These are phyloP conservation scores for Podarcis lilfordi DNA, from an alignment of 2,797 vertebrate species.

Conservation along the genomic window DNA sequence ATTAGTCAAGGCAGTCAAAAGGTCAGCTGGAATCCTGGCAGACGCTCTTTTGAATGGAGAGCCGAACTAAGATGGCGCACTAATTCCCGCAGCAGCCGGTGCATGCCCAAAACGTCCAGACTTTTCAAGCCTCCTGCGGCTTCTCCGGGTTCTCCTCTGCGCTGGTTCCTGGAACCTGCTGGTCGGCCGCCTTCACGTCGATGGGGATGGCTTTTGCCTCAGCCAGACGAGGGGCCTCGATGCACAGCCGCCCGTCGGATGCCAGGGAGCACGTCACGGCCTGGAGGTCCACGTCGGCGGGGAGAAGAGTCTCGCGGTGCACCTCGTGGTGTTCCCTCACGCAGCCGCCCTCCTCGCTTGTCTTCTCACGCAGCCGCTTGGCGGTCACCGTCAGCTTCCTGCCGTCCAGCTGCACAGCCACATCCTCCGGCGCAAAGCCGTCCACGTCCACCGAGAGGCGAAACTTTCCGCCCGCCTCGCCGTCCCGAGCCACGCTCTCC, in stretches of 20 bases:
- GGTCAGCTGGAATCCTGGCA: not conserved
- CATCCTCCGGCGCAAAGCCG: conserved; percentile 15
- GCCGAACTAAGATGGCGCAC: too few relatives aligned
- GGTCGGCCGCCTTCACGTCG: not conserved
- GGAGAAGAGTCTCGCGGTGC: not conserved
- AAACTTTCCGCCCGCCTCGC: not conserved
- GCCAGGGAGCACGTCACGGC: not conserved
- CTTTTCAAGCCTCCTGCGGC: not conserved
- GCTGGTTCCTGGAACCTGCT: not conserved
- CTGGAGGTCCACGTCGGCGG: conserved; percentile 5
- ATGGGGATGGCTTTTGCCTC: conserved; percentile 5
- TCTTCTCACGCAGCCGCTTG: not conserved
- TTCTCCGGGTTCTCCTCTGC: not conserved
- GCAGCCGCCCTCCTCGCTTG: not conserved
- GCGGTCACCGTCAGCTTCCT: conserved; percentile 6
- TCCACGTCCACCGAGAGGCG: conserved; percentile 6
- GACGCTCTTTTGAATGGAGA: not conserved
- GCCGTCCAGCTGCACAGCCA: conserved; percentile 18
- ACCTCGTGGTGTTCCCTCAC: conserved; percentile 20
- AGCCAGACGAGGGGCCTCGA: conserved; percentile 7
- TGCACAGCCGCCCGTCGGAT: not conserved
- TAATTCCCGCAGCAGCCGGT: rapidly evolving
- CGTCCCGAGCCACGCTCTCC: not conserved
- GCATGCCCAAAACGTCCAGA: rapidly evolving
- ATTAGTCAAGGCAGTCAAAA: too few relatives aligned